Evolutionary conservation across 2,888 invertebrate genomes (phyloP).

Genomic region (Tuberolachnus salignus): DNA sequence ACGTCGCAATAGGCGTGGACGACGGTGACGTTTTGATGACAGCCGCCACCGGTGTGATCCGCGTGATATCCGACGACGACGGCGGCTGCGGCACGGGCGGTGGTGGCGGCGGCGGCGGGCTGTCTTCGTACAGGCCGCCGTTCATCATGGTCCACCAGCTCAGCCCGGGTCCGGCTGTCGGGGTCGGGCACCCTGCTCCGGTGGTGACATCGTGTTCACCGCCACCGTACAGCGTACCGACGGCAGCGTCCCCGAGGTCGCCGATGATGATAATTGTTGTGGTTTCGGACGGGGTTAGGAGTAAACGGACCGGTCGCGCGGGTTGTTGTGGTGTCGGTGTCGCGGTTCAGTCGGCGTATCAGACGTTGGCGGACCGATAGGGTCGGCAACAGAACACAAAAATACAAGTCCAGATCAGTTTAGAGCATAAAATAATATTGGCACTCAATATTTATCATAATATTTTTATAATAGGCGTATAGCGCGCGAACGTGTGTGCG

Average conservation of each 20-base stretch:
- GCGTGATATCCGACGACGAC: conserved; percentile 65
- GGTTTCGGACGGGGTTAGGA: conserved; percentile 59
- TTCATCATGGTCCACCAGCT: conserved; percentile 86
- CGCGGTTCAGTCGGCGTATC: background rate
- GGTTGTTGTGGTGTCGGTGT: conserved; percentile 5
- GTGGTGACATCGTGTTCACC: conserved; percentile 73
- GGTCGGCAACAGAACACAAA: conserved; percentile 56
- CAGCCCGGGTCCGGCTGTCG: conserved; percentile 74
- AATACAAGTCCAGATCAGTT: conserved; percentile 57
- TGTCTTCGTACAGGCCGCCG: conserved; percentile 79
- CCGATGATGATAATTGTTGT: conserved; percentile 66
- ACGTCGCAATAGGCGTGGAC: conserved; percentile 70
- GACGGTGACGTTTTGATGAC: conserved; percentile 64
- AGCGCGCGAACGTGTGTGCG: conserved; percentile 4
- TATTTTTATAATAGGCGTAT: background rate
- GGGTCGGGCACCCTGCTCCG: conserved; percentile 66
- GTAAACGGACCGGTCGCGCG: conserved; percentile 28
- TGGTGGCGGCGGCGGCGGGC: conserved; percentile 68
- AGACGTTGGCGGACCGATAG: conserved; percentile 14
- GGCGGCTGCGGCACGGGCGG: conserved; percentile 65
- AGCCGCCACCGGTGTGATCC: conserved; percentile 68
- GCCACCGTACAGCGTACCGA: conserved; percentile 76
- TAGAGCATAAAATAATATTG: conserved; percentile 15
- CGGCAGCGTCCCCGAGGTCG: conserved; percentile 64
- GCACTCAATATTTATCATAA: background rate